These are phyloP conservation scores for Chaetodon auriga DNA, from an alignment of 2,113 vertebrate genomes.

Conservation along the genomic window DNA sequence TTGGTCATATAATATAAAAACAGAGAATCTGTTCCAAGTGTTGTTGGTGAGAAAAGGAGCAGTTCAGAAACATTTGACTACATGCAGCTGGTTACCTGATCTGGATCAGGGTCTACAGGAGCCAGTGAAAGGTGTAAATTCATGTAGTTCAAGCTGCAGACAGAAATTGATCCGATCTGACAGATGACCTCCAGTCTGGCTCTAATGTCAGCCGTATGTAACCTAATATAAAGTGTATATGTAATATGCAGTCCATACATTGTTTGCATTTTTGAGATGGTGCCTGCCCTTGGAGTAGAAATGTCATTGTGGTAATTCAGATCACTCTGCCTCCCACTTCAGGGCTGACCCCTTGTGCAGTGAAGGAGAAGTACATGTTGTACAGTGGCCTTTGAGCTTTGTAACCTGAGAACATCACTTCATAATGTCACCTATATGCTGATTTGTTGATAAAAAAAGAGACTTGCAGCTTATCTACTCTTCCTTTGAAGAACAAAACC, in stretches of 20 bases:
- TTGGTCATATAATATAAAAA: conserved; percentile 9
- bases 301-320: neutral
- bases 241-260: neutral
- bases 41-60: neutral
- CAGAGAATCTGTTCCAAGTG: conserved; percentile 4
- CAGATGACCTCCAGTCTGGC: neutral
- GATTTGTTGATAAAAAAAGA: conserved; percentile 1
- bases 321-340: neutral
- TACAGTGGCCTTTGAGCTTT: conserved; percentile 22
- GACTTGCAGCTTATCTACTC: neutral
- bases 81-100: neutral
- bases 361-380: conserved; percentile 18
- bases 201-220: neutral
- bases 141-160: neutral
- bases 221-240: neutral
- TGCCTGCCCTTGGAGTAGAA: neutral
- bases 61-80: neutral
- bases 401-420: neutral
- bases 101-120: neutral
- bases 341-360: neutral
- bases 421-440: neutral
- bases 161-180: neutral
- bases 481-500: neutral
- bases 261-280: neutral
- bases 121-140: neutral